These are phyloP conservation scores for Carassius auratus DNA, from an alignment of 2,113 vertebrate genomes.

Conservation along the genomic window DNA sequence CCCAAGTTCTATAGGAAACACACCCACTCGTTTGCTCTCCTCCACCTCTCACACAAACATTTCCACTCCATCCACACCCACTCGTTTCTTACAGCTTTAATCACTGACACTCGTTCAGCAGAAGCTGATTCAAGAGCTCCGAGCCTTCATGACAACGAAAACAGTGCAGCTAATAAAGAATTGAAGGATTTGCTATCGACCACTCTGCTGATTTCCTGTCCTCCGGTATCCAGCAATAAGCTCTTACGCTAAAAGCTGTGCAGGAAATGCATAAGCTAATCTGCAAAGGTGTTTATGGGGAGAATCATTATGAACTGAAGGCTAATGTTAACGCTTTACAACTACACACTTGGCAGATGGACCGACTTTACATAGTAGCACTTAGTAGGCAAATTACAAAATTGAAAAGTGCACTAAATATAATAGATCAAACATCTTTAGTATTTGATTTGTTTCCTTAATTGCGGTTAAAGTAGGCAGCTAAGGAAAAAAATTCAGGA, in stretches of 20 bases:
- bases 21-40: slow-evolving; percentile 20
- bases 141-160: slow-evolving; percentile 12
- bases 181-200: slow-evolving; percentile 21
- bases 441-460: too few relatives aligned
- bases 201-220: not conserved
- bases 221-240: slow-evolving; percentile 32
- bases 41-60: slow-evolving; percentile 34
- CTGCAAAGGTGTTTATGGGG: slow-evolving; percentile 15
- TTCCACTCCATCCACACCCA: slow-evolving; percentile 40
- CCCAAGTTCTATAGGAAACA: slow-evolving; percentile 24
- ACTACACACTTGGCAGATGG: not conserved
- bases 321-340: not conserved
- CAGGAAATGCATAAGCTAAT: slow-evolving; percentile 1
- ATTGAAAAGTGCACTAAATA: too few relatives aligned
- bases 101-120: not conserved
- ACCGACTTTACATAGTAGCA: too few relatives aligned
- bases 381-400: too few relatives aligned
- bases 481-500: too few relatives aligned
- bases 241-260: slow-evolving; percentile 16
- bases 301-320: slow-evolving; percentile 12
- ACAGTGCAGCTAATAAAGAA: slow-evolving; percentile 7
- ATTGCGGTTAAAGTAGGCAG: too few relatives aligned
- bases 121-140: not conserved
- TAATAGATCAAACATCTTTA: too few relatives aligned
- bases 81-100: slow-evolving; percentile 37